These are phyloP conservation scores for Thysanoteuthis rhombus DNA, from an alignment of 2,888 invertebrate species.

Conservation along the genomic window DNA sequence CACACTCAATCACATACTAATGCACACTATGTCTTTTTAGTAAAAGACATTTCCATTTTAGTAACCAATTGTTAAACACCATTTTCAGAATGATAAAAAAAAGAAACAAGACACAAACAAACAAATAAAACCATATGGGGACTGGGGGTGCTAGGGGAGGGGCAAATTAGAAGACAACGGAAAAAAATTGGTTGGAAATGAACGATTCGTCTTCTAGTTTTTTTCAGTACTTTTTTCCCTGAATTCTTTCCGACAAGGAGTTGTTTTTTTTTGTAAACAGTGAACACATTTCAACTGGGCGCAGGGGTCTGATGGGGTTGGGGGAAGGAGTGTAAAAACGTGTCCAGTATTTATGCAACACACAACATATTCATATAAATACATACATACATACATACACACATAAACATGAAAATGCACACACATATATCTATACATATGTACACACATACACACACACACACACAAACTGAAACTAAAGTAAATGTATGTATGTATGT, in stretches of 20 bases:
- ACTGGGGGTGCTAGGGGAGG: neutral
- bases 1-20: neutral
- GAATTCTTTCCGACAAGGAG: no score
- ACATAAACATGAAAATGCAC: neutral
- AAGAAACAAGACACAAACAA: neutral
- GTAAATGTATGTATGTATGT: slow-evolving; percentile 19
- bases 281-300: neutral
- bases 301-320: neutral
- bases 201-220: no score
- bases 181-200: no score
- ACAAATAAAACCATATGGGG: neutral
- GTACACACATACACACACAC: neutral
- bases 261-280: neutral
- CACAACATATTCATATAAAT: neutral
- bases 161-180: neutral
- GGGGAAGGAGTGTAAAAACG: neutral
- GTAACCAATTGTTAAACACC: neutral
- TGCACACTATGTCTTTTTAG: neutral
- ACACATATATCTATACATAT: neutral
- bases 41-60: neutral
- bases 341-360: neutral
- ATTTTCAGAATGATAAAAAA: neutral
- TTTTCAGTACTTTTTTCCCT: no score
- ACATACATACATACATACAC: neutral
- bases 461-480: neutral